Percentiles rank a stretch among this genome's conserved stretches.
phyloP scores from a whole-genome alignment of 2,888 invertebrate genomes.

The Dorcus parallelipipedus region DNA sequence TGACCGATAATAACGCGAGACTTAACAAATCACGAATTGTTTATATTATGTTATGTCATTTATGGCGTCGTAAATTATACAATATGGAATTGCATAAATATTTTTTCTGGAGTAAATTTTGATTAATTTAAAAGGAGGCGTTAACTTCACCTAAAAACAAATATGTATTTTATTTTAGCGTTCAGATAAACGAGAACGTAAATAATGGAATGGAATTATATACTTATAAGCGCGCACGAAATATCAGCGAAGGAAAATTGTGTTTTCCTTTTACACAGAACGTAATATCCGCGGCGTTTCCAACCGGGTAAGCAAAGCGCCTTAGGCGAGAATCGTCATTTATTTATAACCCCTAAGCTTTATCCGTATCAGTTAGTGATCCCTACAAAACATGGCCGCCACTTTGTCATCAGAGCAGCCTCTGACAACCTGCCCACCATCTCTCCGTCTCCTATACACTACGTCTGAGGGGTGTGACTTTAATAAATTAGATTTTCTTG shows the following conservation, averaged over 20 bases:
- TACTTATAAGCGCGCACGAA: too few relatives aligned
- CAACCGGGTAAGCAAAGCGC: slow-evolving; percentile 26
- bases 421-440: slow-evolving; percentile 30
- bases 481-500: slow-evolving; percentile 24
- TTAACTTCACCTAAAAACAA: too few relatives aligned
- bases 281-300: slow-evolving; percentile 8
- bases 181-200: too few relatives aligned
- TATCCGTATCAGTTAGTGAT: slow-evolving; percentile 38
- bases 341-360: slow-evolving; percentile 39
- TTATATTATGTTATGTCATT: too few relatives aligned
- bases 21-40: too few relatives aligned
- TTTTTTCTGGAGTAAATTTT: too few relatives aligned
- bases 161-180: too few relatives aligned
- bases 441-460: slow-evolving; percentile 15
- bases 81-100: too few relatives aligned
- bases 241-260: not conserved
- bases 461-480: slow-evolving; percentile 16
- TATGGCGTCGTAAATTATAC: too few relatives aligned
- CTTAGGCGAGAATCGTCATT: slow-evolving; percentile 38
- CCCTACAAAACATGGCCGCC: slow-evolving; percentile 39
- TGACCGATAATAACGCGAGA: too few relatives aligned
- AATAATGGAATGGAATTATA: too few relatives aligned
- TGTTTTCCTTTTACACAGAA: not conserved
- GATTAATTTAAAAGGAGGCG: too few relatives aligned
- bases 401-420: slow-evolving; percentile 39